phyloP scores from a whole-genome alignment of 2,113 vertebrate species.

The Hippopotamus amphibius region DNA sequence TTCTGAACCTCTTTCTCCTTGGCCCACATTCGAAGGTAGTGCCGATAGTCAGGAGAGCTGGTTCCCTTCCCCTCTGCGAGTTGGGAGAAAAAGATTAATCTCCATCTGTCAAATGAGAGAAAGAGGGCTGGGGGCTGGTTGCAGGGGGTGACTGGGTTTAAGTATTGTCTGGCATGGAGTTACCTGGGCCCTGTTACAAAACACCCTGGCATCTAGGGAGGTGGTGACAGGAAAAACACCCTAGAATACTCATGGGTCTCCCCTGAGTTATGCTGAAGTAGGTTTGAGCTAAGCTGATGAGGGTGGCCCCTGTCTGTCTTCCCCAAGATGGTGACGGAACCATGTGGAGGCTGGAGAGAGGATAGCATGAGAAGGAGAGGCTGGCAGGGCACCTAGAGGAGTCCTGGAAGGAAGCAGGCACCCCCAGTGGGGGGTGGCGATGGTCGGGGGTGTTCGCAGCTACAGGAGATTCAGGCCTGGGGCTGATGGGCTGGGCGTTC shows the following conservation, averaged over 20 bases:
- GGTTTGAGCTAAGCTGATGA: neutral
- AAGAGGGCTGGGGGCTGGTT: neutral
- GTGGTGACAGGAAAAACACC: neutral
- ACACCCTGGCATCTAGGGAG: neutral
- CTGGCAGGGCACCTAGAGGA: neutral
- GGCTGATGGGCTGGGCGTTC: neutral
- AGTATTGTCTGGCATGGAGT: neutral
- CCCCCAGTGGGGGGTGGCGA: neutral
- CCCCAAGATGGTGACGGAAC: neutral
- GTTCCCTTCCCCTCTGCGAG: slow-evolving; percentile 90
- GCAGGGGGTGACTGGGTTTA: neutral
- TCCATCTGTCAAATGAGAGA: neutral
- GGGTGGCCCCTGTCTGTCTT: too few relatives aligned
- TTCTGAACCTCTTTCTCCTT: slow-evolving; percentile 94
- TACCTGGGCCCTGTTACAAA: neutral
- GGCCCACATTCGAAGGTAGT: slow-evolving; percentile 97
- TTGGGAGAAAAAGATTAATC: slow-evolving; percentile 70
- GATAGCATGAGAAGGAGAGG: neutral
- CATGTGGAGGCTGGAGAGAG: neutral
- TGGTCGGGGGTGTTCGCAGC: neutral
- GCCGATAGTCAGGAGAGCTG: slow-evolving; percentile 93
- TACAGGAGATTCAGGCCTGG: neutral
- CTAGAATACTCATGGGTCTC: fast-evolving
- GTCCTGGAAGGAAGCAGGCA: neutral
- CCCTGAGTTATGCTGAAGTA: neutral